Base-by-base conservation (phyloP, 2,113 vertebrate genomes). In the Lepus americanus region DNA sequence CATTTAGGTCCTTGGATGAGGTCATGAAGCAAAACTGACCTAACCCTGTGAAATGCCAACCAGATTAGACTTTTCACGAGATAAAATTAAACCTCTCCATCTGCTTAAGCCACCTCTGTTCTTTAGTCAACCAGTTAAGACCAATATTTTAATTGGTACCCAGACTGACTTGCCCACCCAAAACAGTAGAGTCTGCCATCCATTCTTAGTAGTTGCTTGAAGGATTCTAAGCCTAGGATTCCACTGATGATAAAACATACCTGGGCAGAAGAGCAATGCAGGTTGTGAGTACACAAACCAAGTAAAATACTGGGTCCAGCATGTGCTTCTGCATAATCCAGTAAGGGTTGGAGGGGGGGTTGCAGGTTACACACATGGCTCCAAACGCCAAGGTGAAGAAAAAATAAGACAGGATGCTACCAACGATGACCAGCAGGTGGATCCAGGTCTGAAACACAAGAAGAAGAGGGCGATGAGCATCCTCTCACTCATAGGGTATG, bases 221-320 rank as follows among this genome's bases (percentile, higher is more conserved):
- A 53, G 61, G 33, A 81, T 13, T 66, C n/a, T 1, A 59, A 36
- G n/a, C 39, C 66, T 95, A 1, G 5, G 76, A 81, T n/a, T n/a
- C 63, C 39, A 44, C 9, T 5, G 51, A 6, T 13, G 66, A 39
- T 9, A 67, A 86, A 94, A n/a, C 70, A 59, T 92, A 99, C 99
- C 99, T 99, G 94, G 99, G 99, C 14, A 99, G 96, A 64, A 99
- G 98, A 89, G 99, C 99, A 51, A 98, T 31, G 31, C 98, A 98
- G 31, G 98, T 98, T 3, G 99, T 98, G 80, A 99, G 96, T 36
- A 96, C 63, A 83, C 99, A 99, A 55, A 99, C 97, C 4, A 99
- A 89, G 97, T 99, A 99, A 98, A 99, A 99, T 3, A 98, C 63
- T 0, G 99, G 98, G 49, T 99, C 98, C 39, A 97, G 92, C 98